Evolutionary conservation across 2,888 invertebrate genomes (phyloP), one percentile per base, ranked within the genome.

Genomic region (Dynastes hyllus): DNA sequence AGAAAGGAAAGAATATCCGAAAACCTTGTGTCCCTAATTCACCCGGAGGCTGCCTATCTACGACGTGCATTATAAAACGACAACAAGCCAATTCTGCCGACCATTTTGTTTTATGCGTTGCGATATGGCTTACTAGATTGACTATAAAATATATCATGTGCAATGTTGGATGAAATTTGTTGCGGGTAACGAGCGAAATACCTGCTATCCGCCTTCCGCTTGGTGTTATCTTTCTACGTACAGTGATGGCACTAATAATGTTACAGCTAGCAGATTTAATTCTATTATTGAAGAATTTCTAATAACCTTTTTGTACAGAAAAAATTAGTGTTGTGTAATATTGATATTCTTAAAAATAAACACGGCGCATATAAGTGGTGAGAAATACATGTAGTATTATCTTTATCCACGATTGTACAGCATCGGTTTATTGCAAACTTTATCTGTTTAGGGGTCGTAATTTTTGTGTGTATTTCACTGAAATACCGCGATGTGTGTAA

Each of bases 91-190:
- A 85, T 83, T 84, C 83, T 81, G 82, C 78, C 69, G 80, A 83
- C 82, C 83, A 84, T 84, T 84, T 83, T 84, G 84, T 83, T 84
- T 85, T 84, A 85, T 84, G 84, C 82, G 81, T 84, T 80, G 83
- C 83, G 82, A 83, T 85, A 84, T 83, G 80, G 82, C 83, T 83
- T 83, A 82, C 81, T 84, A 84, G 84, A 84, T 83, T 83, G 83
- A 81, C 83, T 83, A 83, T 84, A 84, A 84, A 84, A 84, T 84
- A 84, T 84, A 83, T 83, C 84, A 82, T 83, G 85, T 83, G 83
- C 83, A 81, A 79, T 82, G 81, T 81, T 79, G 82, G 82, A 80
- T 81, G 82, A 82, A 82, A 83, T 82, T 83, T 82, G 82, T 81
- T 78, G 81, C 73, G 79, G 71, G 50, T 55, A 69, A 51, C 69